Evolutionary conservation across 2,888 invertebrate species (phyloP), one percentile per base, ranked within the genome.

Genomic region (Slavum lentiscoides): DNA sequence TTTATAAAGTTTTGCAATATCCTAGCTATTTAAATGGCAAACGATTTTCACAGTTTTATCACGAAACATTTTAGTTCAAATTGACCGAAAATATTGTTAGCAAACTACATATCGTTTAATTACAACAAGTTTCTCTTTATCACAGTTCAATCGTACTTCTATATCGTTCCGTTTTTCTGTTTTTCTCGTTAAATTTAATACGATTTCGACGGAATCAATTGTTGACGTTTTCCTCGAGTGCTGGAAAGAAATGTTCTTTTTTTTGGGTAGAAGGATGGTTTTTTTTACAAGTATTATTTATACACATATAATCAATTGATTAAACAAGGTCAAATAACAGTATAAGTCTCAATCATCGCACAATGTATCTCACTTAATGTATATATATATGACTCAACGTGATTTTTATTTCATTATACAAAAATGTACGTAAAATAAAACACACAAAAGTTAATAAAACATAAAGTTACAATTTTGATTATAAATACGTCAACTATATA

Each of bases 1-100:
- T 21, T 21, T 53, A 8, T 64, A 64, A 37, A 74, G 64, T 64
- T 64, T 74, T 21, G 37, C n/a, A 17, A 5, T 74, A 17, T 5
- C 53, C 37, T 64, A 74, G 30, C 8, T n/a, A n/a, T 64, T 53
- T 53, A 19, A 64, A 74, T 62, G n/a, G 58, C 43, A 43, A 37
- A 64, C 53, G n/a, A 15, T 53, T 64, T 53, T 30, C n/a, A 53
- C 23, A 62, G 13, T 62, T 73, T 73, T 49, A 73, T 30, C n/a
- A n/a, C 15, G n/a, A 64, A 62, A 53, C n/a, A 37, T 74, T 64
- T 62, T n/a, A 2, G 30, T 62, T 74, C 30, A 53, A 74, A 74
- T 74, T 53, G 8, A 37, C 53, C 53, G 30, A 74, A 64, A 53
- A 74, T 73, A 49, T 73, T 62, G 30, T 49, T 49, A 8, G 62